Percentiles rank a stretch among this genome's conserved stretches.
Evolutionary conservation across 2,113 vertebrate species (phyloP).

Genomic region (Seriola rivoliana): DNA sequence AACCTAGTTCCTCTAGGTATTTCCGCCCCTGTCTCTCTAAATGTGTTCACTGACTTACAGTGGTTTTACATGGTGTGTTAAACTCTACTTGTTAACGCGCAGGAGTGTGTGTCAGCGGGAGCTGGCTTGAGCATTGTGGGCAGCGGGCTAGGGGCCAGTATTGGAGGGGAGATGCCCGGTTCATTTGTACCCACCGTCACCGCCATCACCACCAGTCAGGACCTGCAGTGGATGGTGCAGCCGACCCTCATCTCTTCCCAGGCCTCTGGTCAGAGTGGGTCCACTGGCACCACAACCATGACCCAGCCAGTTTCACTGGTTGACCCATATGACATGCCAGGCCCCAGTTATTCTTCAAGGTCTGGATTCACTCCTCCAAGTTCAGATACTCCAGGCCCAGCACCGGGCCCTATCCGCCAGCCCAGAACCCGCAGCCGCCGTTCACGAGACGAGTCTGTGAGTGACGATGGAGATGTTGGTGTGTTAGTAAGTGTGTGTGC

Average conservation of each 20-base stretch:
- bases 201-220: conserved; percentile 97
- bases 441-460: conserved; percentile 91
- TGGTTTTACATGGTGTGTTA: conserved; percentile 15
- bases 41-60: not conserved
- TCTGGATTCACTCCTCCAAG: conserved; percentile 83
- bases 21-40: not conserved
- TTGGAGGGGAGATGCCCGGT: conserved; percentile 92
- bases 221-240: conserved; percentile 98
- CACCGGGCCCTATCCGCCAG: conserved; percentile 84
- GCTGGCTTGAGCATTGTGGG: conserved; percentile 82
- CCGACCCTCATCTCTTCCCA: conserved; percentile 96
- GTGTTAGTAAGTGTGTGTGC: conserved; percentile 83
- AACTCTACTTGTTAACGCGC: conserved; percentile 9
- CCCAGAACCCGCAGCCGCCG: conserved; percentile 88
- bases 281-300: conserved; percentile 82
- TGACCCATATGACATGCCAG: conserved; percentile 93
- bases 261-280: conserved; percentile 89
- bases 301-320: conserved; percentile 85
- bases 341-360: conserved; percentile 90
- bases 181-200: conserved; percentile 98
- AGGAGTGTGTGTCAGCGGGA: conserved; percentile 85
- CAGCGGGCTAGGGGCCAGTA: conserved; percentile 77
- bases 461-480: conserved; percentile 85
- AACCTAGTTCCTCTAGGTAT: not conserved
- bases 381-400: conserved; percentile 80